phyloP scores from a whole-genome alignment of 2,888 invertebrate species.

The Epinotia nisella region DNA sequence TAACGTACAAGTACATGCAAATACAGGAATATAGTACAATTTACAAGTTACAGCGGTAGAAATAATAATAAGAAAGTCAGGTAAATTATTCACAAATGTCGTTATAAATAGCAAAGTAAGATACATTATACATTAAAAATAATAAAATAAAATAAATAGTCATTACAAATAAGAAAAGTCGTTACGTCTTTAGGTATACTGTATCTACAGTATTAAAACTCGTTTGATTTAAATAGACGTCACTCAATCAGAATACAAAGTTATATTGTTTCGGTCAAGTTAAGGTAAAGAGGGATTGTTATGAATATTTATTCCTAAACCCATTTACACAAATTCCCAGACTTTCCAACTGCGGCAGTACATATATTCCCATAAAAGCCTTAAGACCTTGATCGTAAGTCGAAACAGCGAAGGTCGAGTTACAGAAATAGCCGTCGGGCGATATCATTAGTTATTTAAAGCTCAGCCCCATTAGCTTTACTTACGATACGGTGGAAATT shows the following conservation, averaged over 20 bases:
- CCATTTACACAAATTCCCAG: not conserved
- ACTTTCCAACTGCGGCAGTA: not conserved
- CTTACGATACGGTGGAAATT: slow-evolving; percentile 30
- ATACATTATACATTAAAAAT: no score
- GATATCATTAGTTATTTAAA: slow-evolving; percentile 43
- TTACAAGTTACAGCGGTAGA: no score
- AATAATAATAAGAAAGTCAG: no score
- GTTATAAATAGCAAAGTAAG: no score
- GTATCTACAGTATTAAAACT: no score
- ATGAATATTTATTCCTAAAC: not conserved
- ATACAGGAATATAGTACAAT: no score
- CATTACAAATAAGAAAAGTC: no score
- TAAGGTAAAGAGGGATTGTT: not conserved
- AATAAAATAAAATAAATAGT: no score
- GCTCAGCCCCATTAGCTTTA: slow-evolving; percentile 20
- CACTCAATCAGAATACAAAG: not conserved
- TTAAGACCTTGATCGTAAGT: slow-evolving; percentile 4
- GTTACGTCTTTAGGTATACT: no score
- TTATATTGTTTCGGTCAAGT: no score
- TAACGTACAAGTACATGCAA: no score
- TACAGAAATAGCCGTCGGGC: slow-evolving; percentile 31
- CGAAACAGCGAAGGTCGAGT: slow-evolving; percentile 26
- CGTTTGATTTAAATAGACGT: not conserved
- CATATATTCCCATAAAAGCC: slow-evolving; percentile 44
- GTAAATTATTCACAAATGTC: no score